Conservation (phyloP, 2,888 invertebrate genomes). For the Agyllia agylla region DNA sequence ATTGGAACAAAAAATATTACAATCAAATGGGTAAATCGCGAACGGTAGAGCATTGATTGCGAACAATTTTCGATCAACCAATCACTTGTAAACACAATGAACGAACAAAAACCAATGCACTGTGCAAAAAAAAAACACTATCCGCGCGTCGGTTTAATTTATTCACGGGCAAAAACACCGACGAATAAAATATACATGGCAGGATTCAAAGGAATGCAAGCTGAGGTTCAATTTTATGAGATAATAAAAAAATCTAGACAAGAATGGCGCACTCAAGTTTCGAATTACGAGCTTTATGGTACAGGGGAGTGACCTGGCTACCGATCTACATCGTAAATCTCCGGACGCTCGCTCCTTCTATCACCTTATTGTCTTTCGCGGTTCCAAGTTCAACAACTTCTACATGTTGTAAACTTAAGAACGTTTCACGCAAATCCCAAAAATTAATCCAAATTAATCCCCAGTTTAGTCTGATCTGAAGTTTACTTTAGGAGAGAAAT, state of each 20-base stretch:
- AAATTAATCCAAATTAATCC: background rate
- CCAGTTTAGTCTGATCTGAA: background rate
- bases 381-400: slow-evolving; percentile 82
- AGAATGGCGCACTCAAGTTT: slow-evolving; percentile 32
- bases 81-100: slow-evolving; percentile 38
- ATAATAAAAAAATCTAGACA: slow-evolving; percentile 39
- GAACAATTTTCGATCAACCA: slow-evolving; percentile 27
- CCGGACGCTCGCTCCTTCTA: slow-evolving; percentile 79
- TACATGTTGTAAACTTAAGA: slow-evolving; percentile 40
- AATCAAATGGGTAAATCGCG: slow-evolving; percentile 6
- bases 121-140: slow-evolving; percentile 70
- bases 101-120: slow-evolving; percentile 34
- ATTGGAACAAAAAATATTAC: background rate
- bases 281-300: slow-evolving; percentile 80
- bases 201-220: slow-evolving; percentile 27
- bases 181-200: slow-evolving; percentile 33
- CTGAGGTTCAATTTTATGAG: slow-evolving; percentile 33
- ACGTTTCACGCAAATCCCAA: slow-evolving; percentile 59
- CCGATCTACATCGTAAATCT: slow-evolving; percentile 84
- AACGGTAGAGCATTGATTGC: slow-evolving; percentile 37
- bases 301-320: slow-evolving; percentile 83
- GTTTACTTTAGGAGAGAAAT: background rate
- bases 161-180: slow-evolving; percentile 76
- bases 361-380: slow-evolving; percentile 9
- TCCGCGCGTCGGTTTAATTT: slow-evolving; percentile 71